Evolutionary conservation across 2,113 vertebrate genomes (phyloP), one percentile per base, ranked within the genome.

Genomic region (Vombatus ursinus): DNA sequence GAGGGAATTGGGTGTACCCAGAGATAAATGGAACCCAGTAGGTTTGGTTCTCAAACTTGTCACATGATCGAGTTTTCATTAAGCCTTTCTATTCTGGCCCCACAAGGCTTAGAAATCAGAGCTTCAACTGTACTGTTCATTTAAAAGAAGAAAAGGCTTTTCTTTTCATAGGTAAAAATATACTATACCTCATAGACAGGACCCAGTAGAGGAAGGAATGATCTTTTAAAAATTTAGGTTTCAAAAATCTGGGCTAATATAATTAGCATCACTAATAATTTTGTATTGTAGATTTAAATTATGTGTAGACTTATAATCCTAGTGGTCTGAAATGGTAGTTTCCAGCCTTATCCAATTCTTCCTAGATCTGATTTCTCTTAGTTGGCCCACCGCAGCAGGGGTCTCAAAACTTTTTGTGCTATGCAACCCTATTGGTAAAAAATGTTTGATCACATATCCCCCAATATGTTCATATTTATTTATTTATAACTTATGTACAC

Each of bases 71-170:
- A 44, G 68, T 84, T 84, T 7, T 1, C 19, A 93, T 77, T 89
- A 7, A 22, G 10, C 14, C 92, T 94, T 92, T 26, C 47, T 92
- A 54, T 94, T 31, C 50, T 95, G 10, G 90, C 54, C 54, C 94
- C 91, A 48, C 50, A 77, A 95, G 93, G 94, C 90, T 94, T 96
- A 77, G 51, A 61, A 93, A 37, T 9, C 37, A 8, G 44, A n/a
- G 31, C 57, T 95, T 48, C n/a, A n/a, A 14, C 44, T 47, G 6
- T 54, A 44, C 50, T 90, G 12, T 94, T 44, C 94, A 24, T 57
- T 44, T 9, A 94, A 52, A 93, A 48, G 49, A 49, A 49, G 48
- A 49, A 49, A 49, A 49, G 48, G 2, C 10, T 53, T 25, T 93
- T 90, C 52, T 92, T 16, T 90, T 96, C 25, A 91, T 11, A 52